Conservation (phyloP, 1,140 invertebrate genomes). For the Caenorhabditis tropicalis region DNA sequence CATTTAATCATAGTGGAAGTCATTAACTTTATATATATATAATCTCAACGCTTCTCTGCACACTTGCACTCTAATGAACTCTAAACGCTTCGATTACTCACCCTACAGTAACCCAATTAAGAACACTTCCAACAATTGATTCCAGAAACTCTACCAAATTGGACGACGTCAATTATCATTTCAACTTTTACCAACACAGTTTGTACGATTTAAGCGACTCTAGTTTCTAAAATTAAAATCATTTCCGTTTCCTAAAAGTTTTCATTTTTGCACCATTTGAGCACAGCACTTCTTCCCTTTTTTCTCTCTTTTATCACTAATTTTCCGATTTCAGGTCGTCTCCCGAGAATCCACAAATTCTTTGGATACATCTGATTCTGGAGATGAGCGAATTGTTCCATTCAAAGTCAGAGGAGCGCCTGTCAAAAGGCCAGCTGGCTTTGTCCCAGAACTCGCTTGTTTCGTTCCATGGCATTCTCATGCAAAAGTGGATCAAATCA, state of each 20-base stretch:
- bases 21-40: not conserved
- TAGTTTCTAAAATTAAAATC: not conserved
- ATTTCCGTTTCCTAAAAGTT: no score
- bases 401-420: conserved; percentile 81
- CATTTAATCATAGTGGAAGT: not conserved
- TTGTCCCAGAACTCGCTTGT: conserved; percentile 85
- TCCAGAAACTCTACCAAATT: conserved; percentile 43
- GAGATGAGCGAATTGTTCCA: conserved; percentile 74
- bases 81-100: not conserved
- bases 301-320: not conserved
- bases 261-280: no score
- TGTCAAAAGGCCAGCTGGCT: conserved; percentile 83
- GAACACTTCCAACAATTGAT: not conserved
- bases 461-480: conserved; percentile 83
- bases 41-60: not conserved
- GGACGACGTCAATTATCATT: conserved; percentile 31
- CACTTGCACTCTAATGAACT: not conserved
- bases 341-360: conserved; percentile 53
- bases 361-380: conserved; percentile 66
- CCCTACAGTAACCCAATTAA: not conserved
- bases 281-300: not conserved
- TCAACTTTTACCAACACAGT: conserved; percentile 37
- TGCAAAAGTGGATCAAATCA: conserved; percentile 83
- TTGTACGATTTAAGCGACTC: not conserved
- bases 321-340: conserved; percentile 42